Evolutionary conservation across 2,888 invertebrate species (phyloP), one percentile per base, ranked within the genome.

Genomic region (Dasypogon diadema): DNA sequence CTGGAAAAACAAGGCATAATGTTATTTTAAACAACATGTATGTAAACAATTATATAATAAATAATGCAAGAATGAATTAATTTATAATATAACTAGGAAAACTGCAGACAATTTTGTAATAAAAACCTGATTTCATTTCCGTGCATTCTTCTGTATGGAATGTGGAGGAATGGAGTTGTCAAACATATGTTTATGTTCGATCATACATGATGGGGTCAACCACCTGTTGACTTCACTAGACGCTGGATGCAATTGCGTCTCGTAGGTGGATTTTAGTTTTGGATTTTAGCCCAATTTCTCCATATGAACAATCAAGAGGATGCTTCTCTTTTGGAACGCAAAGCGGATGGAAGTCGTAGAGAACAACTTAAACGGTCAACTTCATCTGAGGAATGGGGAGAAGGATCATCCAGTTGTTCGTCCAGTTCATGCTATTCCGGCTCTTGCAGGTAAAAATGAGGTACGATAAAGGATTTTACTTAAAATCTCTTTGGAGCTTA

Each of bases 351-450:
- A 65, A 24, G 14, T 24, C 46, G 46, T 8, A 6, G 12, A 8
- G 26, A 48, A 1, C 68, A 56, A n/a, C 18, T 24, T 2, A 46
- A 75, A 24, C 68, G 68, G 5, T 77, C 77, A 14, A 65, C 65
- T 12, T 65, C 75, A 3, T 74, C 75, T 1, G 77, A 77, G 37
- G 77, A 77, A 75, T 77, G 75, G 75, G 68, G 51, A 4, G 77
- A 75, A 34, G 75, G 65, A 1, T 77, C 77, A 2, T 75, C 76
- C 6, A 75, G 55, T 6, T 77, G 70, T 42, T 76, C 77, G 2
- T 77, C 77, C 16, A 58, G 74, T 46, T 76, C 74, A 2, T 74
- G 70, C 1, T 76, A 76, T 51, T 77, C 76, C 1, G 76, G 22
- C 10, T 51, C 70, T 12, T 70, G 58, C 72, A 77, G 76, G 77